phyloP scores from a whole-genome alignment of 2,888 invertebrate species.

The Bimastos eiseni region DNA sequence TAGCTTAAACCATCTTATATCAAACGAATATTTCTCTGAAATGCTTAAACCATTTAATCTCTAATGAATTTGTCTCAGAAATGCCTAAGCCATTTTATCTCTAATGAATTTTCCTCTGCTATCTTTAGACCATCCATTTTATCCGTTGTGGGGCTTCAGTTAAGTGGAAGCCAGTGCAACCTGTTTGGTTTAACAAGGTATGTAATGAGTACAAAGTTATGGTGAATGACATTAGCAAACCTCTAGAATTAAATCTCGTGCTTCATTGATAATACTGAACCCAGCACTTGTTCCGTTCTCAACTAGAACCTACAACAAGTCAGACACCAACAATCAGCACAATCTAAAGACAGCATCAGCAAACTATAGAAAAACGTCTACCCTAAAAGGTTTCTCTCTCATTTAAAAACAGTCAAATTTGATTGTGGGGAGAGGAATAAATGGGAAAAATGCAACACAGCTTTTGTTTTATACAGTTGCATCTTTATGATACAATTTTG shows the following conservation, averaged over 20 bases:
- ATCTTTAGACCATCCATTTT: too few relatives aligned
- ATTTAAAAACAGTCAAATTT: not conserved
- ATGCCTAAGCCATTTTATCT: too few relatives aligned
- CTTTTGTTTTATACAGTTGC: not conserved
- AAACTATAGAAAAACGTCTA: not conserved
- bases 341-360: too few relatives aligned
- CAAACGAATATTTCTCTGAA: too few relatives aligned
- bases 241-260: slow-evolving; percentile 77
- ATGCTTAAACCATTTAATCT: too few relatives aligned
- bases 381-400: not conserved
- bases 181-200: not conserved
- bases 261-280: slow-evolving; percentile 80
- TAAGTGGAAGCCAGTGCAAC: not conserved
- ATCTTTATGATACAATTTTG: not conserved
- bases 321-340: not conserved
- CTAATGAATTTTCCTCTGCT: too few relatives aligned
- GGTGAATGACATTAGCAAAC: slow-evolving; percentile 50
- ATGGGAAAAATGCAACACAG: not conserved
- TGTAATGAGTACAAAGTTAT: not conserved
- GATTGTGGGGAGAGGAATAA: not conserved
- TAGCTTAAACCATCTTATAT: too few relatives aligned
- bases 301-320: slow-evolving; percentile 69
- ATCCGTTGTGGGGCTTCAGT: too few relatives aligned
- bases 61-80: too few relatives aligned
- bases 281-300: slow-evolving; percentile 84